Evolutionary conservation across 2,888 invertebrate genomes (phyloP).

Genomic region (Eurytoma californica): DNA sequence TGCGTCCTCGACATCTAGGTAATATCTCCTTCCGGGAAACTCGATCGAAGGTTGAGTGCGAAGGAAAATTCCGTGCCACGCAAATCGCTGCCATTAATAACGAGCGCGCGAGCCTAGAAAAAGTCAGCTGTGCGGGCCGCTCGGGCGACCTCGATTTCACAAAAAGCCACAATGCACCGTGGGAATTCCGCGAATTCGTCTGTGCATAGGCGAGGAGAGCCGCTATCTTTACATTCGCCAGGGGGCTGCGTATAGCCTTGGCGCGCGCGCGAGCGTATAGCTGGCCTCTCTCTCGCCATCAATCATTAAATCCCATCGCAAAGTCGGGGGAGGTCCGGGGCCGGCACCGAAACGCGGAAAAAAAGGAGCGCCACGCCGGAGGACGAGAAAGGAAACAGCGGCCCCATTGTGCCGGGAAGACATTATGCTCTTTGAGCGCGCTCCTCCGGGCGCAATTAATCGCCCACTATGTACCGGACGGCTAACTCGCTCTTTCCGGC

Average conservation of each 20-base stretch:
- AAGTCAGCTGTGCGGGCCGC: no score
- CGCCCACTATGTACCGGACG: conserved; percentile 55
- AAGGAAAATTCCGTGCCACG: background rate
- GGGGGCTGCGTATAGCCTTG: background rate
- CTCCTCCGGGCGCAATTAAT: conserved; percentile 67
- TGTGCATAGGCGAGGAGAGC: background rate
- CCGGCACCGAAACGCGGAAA: background rate
- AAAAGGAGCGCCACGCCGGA: background rate
- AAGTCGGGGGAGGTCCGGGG: background rate
- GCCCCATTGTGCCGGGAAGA: conserved; percentile 8
- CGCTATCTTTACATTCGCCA: conserved; percentile 5
- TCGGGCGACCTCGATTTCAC: conserved; percentile 12
- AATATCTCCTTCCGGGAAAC: conserved; percentile 1
- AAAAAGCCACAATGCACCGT: conserved; percentile 20
- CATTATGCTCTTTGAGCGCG: conserved; percentile 64
- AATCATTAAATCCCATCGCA: background rate
- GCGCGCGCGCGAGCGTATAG: background rate
- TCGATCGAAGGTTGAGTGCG: background rate
- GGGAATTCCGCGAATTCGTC: conserved; percentile 22
- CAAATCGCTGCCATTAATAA: background rate
- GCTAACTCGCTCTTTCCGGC: conserved; percentile 1
- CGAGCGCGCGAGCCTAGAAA: background rate
- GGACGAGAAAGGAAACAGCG: conserved; percentile 11
- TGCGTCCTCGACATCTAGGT: no score
- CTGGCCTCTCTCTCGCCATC: background rate